phyloP scores from a whole-genome alignment of 2,888 invertebrate genomes.

The Caenorhabditis afra region DNA sequence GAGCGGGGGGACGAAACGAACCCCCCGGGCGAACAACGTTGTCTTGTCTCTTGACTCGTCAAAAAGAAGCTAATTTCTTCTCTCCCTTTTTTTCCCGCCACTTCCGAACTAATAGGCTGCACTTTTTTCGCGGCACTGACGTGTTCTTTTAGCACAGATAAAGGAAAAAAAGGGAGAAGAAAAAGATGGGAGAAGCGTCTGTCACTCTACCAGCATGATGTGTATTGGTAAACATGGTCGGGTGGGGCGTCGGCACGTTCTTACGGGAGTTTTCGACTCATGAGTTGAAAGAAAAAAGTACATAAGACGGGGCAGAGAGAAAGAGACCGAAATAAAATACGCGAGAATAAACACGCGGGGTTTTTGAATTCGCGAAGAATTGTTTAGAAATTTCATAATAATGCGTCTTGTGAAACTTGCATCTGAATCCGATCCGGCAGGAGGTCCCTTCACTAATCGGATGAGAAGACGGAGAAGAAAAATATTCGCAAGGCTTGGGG shows the following conservation, averaged over 20 bases:
- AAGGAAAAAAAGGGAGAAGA: conserved; percentile 10
- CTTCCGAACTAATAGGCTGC: not conserved
- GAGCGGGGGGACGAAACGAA: no score
- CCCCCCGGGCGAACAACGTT: no score
- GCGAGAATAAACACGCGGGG: conserved; percentile 13
- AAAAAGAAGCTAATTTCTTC: no score
- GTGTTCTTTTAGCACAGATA: no score
- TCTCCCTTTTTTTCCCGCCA: not conserved
- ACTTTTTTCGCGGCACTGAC: no score
- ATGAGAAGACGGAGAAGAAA: no score
- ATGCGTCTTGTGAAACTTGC: no score
- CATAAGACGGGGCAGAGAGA: no score
- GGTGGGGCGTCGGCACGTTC: conserved; percentile 18
- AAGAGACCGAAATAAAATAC: not conserved
- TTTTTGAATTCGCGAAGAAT: not conserved
- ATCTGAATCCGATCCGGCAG: no score
- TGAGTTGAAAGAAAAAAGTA: conserved; percentile 26
- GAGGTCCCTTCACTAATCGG: no score
- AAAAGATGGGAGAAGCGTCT: not conserved
- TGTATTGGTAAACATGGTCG: conserved; percentile 34
- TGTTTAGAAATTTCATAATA: not conserved
- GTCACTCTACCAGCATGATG: conserved; percentile 17
- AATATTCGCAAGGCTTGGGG: no score
- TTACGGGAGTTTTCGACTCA: conserved; percentile 29
- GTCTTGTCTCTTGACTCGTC: not conserved